These are phyloP conservation scores for Callyntrura guangdongensis DNA, from an alignment of 2,888 invertebrate genomes.

Conservation along the genomic window DNA sequence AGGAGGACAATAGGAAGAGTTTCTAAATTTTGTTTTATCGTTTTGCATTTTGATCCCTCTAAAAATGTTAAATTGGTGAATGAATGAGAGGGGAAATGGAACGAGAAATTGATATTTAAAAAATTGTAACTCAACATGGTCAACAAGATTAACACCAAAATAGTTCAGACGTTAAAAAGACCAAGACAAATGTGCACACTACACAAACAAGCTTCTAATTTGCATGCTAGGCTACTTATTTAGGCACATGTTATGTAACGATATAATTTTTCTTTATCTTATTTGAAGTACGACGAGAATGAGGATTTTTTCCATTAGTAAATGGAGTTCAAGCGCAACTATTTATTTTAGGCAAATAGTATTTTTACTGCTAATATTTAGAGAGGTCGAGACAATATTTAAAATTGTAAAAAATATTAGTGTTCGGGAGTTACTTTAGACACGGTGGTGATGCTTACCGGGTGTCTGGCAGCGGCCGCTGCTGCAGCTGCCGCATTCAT, in stretches of 20 bases:
- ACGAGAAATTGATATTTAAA: too few relatives aligned
- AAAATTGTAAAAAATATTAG: constrained; percentile 38
- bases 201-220: background rate
- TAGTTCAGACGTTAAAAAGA: background rate
- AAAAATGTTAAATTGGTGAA: too few relatives aligned
- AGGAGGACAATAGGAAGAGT: too few relatives aligned
- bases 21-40: too few relatives aligned
- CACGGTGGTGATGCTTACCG: constrained; percentile 89
- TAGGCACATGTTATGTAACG: too few relatives aligned
- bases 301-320: background rate
- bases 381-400: background rate
- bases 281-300: too few relatives aligned
- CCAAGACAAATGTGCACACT: background rate
- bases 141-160: constrained; percentile 35
- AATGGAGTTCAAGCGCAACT: background rate
- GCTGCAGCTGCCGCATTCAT: constrained; percentile 93
- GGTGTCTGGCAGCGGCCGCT: constrained; percentile 93
- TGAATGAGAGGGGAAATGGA: too few relatives aligned
- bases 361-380: background rate
- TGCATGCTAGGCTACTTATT: too few relatives aligned
- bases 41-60: too few relatives aligned
- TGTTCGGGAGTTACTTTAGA: constrained; percentile 76
- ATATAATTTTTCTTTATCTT: too few relatives aligned
- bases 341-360: background rate
- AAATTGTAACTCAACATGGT: background rate